phyloP scores from a whole-genome alignment of 2,888 invertebrate genomes.

The Stenoptilia bipunctidactyla region DNA sequence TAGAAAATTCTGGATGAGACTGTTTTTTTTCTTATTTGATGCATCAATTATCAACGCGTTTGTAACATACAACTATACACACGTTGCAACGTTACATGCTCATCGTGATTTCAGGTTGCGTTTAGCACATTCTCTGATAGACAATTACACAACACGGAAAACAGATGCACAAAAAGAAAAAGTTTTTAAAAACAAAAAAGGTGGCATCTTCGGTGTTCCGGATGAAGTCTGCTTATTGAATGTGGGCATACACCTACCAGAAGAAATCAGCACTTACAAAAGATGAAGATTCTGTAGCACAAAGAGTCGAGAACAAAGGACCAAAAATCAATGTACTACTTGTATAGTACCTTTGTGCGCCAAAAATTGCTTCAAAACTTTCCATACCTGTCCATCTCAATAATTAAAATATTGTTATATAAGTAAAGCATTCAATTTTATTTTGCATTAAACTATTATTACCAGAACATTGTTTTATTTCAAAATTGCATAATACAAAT shows the following conservation, averaged over 20 bases:
- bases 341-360: conserved; percentile 15
- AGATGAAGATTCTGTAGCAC: conserved; percentile 12
- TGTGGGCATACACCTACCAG: conserved; percentile 23
- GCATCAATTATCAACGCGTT: conserved; percentile 17
- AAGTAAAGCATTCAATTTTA: no score
- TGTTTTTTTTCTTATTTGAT: conserved; percentile 23
- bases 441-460: no score
- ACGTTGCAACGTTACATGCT: conserved; percentile 10
- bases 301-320: conserved; percentile 8
- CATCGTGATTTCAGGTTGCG: conserved; percentile 16
- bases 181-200: conserved; percentile 18
- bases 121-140: conserved; percentile 14
- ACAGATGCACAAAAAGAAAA: conserved; percentile 4
- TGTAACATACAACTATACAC: conserved; percentile 18
- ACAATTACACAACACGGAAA: conserved; percentile 11
- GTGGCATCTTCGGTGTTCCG: conserved; percentile 22
- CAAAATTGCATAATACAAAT: no score
- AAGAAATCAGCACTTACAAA: conserved; percentile 9
- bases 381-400: no score
- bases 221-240: conserved; percentile 23
- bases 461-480: no score
- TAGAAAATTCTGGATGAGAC: conserved; percentile 25
- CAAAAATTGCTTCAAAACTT: conserved; percentile 12
- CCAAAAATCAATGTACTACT: conserved; percentile 7
- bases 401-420: no score